These are phyloP conservation scores for Schizaphis graminum DNA, from an alignment of 2,888 invertebrate species.

Conservation along the genomic window DNA sequence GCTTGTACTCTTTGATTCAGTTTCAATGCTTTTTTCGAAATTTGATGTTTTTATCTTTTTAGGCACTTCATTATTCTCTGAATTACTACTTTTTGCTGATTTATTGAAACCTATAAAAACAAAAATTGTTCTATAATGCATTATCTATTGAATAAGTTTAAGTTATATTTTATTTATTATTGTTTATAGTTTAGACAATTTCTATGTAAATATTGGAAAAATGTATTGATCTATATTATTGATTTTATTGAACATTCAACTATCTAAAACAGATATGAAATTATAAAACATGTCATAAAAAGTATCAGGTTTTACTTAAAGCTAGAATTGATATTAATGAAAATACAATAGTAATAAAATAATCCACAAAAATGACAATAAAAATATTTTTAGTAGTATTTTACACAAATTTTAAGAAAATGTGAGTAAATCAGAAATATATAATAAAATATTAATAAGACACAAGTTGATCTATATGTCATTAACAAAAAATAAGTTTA, in stretches of 20 bases:
- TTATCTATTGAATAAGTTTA: neutral
- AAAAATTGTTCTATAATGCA: neutral
- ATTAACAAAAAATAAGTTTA: neutral
- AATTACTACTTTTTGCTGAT: constrained; percentile 11
- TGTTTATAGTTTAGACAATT: neutral
- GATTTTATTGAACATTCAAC: neutral
- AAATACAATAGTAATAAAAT: neutral
- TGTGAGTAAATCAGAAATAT: neutral
- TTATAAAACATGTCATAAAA: neutral
- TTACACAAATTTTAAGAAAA: no score
- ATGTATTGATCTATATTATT: neutral
- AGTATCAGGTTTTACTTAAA: neutral
- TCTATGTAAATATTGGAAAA: neutral
- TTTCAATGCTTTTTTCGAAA: neutral
- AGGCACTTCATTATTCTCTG: neutral
- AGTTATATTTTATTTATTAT: neutral
- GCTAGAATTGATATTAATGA: neutral
- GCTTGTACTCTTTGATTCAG: constrained; percentile 7
- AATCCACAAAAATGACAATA: neutral
- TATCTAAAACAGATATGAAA: neutral
- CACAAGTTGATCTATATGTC: neutral
- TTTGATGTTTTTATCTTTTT: neutral
- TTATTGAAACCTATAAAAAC: constrained; percentile 17
- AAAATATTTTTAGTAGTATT: no score
- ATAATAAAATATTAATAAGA: neutral